Evolutionary conservation across 23 tunicate genomes (phyloP), one percentile per base, ranked within the genome.

Genomic region (Styela clava): DNA sequence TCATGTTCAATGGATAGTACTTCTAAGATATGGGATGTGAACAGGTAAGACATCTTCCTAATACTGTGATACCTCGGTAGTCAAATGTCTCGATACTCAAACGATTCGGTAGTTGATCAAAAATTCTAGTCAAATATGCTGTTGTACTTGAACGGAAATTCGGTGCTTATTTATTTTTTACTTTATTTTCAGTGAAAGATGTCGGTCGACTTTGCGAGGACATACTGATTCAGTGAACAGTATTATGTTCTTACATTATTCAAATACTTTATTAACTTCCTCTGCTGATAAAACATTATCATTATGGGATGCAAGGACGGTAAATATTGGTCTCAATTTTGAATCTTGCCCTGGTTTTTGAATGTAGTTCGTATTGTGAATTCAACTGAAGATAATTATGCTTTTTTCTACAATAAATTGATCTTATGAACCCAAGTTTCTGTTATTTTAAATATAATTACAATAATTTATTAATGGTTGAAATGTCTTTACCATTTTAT

Each of bases 1-100:
- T 89, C 99, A n/a, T 90, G 94, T 74, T 95, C 99, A 51, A 95
- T 95, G 99, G 99, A 95, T 73, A 69, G 84, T 76, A 86, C 99
- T 3, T 81, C 94, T 7, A 86, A 84, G 62, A 86, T 95, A 61
- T 95, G 99, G 99, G 99, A 95, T 79, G 63, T 90, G 1, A 65
- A 85, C 77, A 91, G 97, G 97, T 86, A n/a, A 9, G 82, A 7
- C 7, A n/a, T n/a, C n/a, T n/a, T n/a, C n/a, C n/a, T n/a, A n/a
- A n/a, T n/a, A n/a, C n/a, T n/a, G n/a, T 62, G 12, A n/a, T n/a
- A n/a, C n/a, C n/a, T n/a, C 21, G 64, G n/a, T n/a, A n/a, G n/a
- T n/a, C n/a, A n/a, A n/a, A n/a, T n/a, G n/a, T n/a, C n/a, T n/a
- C n/a, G n/a, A n/a, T n/a, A n/a, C n/a, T n/a, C n/a, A n/a, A n/a